A percentile compares a stretch with the other conserved stretches of the same genome.
Conservation (phyloP, 1,140 invertebrate genomes). For the Cataglyphis hispanica region DNA sequence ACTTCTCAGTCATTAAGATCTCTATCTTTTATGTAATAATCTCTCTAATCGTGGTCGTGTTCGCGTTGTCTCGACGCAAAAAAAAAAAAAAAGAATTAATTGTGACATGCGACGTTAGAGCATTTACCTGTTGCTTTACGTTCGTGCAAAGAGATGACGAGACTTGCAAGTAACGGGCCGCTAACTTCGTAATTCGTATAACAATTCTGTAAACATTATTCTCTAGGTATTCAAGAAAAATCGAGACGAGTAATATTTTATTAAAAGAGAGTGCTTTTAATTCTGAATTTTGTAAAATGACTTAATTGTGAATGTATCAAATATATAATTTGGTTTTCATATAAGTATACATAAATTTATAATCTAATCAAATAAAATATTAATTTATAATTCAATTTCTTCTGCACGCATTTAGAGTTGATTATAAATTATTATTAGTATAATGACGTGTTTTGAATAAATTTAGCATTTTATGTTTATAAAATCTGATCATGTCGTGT, state of each 20-base stretch:
- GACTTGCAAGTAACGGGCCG: conserved; percentile 39
- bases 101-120: conserved; percentile 75
- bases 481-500: not conserved
- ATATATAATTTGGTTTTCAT: conserved; percentile 18
- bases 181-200: conserved; percentile 41
- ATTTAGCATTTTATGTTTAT: conserved; percentile 6
- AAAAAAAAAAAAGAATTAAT: conserved; percentile 72
- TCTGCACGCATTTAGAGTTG: not conserved
- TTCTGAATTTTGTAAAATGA: not conserved
- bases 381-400: conserved; percentile 16
- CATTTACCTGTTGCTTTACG: conserved; percentile 77
- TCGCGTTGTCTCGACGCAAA: conserved; percentile 43
- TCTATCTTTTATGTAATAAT: conserved; percentile 27
- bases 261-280: not conserved
- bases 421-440: not conserved
- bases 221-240: not conserved
- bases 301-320: not conserved
- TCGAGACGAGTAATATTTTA: not conserved
- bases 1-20: conserved; percentile 39
- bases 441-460: not conserved
- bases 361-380: not conserved
- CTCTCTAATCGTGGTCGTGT: conserved; percentile 32
- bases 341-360: not conserved
- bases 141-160: conserved; percentile 68
- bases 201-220: conserved; percentile 14